phyloP scores from a whole-genome alignment of 1,140 invertebrate species.

The Drosophila sechellia region DNA sequence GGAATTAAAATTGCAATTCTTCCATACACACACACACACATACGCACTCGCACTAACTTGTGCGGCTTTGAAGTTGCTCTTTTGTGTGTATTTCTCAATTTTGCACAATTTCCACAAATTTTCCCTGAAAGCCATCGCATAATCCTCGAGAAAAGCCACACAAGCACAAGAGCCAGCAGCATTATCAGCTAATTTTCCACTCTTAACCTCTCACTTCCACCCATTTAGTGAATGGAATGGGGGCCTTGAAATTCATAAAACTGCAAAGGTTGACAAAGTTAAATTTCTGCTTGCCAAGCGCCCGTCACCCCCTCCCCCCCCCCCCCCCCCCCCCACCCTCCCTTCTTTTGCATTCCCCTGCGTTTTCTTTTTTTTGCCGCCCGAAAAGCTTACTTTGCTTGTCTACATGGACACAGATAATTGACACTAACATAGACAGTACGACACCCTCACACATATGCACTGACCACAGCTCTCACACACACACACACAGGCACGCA shows the following conservation, averaged over 20 bases:
- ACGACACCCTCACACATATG: slow-evolving; percentile 6
- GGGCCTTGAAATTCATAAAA: slow-evolving; percentile 65
- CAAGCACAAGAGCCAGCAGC: slow-evolving; percentile 23
- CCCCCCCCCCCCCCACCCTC: too few species aligned
- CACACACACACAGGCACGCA: neutral
- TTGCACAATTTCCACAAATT: neutral
- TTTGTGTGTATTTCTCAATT: slow-evolving; percentile 10
- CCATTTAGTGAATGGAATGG: neutral
- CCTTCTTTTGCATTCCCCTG: too few species aligned
- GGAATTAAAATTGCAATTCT: slow-evolving; percentile 34
- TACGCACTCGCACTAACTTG: neutral
- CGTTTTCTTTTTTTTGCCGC: neutral
- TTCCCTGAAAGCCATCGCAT: neutral
- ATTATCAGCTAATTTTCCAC: slow-evolving; percentile 45
- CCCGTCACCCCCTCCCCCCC: neutral
- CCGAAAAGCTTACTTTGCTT: slow-evolving; percentile 16
- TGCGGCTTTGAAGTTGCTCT: slow-evolving; percentile 10
- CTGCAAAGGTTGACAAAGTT: slow-evolving; percentile 73
- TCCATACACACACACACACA: neutral
- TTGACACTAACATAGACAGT: slow-evolving; percentile 1
- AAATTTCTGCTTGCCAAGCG: slow-evolving; percentile 16
- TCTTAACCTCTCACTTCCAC: slow-evolving; percentile 23
- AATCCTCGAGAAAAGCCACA: slow-evolving; percentile 27
- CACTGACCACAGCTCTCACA: neutral
- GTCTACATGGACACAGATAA: slow-evolving; percentile 13